These are phyloP conservation scores for Phaenicophaeus curvirostris DNA, from an alignment of 2,797 vertebrate genomes.

Conservation along the genomic window DNA sequence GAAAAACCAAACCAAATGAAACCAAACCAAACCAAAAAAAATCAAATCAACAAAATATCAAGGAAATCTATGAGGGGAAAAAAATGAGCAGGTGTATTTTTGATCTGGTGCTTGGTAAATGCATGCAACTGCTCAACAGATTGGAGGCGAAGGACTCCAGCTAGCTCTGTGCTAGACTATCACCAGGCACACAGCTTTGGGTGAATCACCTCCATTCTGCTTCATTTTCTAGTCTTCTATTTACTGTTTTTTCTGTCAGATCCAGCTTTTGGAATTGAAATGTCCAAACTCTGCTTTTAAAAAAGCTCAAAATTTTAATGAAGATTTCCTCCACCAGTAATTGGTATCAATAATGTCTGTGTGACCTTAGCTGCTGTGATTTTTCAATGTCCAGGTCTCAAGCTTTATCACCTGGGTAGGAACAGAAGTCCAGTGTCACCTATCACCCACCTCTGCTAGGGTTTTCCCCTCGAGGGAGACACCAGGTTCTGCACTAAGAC, in stretches of 20 bases:
- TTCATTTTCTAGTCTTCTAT: neutral
- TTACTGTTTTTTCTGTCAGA: neutral
- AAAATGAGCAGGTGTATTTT: neutral
- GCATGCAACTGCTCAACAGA: neutral
- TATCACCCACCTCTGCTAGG: neutral
- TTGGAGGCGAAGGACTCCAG: neutral
- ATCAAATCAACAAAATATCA: neutral
- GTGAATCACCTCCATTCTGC: neutral
- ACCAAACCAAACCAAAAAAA: too few species aligned
- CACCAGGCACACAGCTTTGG: neutral
- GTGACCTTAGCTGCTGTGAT: neutral
- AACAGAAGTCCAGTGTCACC: neutral
- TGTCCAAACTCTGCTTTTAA: neutral
- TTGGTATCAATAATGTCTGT: accelerated
- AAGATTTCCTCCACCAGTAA: neutral
- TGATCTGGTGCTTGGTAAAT: neutral
- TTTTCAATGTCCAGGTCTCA: neutral
- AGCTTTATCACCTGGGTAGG: neutral
- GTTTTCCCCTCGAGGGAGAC: neutral
- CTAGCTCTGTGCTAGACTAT: neutral
- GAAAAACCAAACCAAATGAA: neutral
- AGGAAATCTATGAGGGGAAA: neutral
- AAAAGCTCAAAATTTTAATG: neutral
- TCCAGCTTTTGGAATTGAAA: neutral
- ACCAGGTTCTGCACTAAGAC: neutral